Evolutionary conservation across 2,797 vertebrate genomes (phyloP).

Genomic region (Platyrinchus mystaceus): DNA sequence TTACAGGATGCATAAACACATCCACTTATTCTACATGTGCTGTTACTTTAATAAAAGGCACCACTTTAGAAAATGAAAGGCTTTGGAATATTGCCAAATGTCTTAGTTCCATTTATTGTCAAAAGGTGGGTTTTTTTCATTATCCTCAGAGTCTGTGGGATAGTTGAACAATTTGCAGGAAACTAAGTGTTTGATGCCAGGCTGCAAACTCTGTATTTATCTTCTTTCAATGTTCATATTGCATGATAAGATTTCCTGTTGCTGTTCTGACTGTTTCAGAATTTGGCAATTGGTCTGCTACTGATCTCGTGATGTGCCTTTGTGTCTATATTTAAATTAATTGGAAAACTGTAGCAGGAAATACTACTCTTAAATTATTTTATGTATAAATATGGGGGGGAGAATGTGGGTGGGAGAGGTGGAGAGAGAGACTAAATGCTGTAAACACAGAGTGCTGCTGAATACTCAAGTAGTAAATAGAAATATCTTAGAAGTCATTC

Average conservation of each 20-base stretch:
- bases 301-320: background rate
- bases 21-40: constrained; percentile 14
- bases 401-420: background rate
- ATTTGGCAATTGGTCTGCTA: background rate
- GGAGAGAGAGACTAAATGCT: background rate
- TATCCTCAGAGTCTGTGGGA: background rate
- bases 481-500: constrained; percentile 32
- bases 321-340: constrained; percentile 22
- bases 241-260: background rate
- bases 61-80: constrained; percentile 59
- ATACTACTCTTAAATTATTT: constrained; percentile 15
- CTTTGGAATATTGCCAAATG: constrained; percentile 7
- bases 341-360: constrained; percentile 10
- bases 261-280: background rate
- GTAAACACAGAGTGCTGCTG: constrained; percentile 33
- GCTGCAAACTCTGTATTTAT: background rate
- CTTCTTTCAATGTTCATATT: background rate
- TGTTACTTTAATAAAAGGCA: constrained; percentile 50
- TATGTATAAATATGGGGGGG: background rate
- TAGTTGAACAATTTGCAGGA: constrained; percentile 21
- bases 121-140: constrained; percentile 14
- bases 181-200: background rate
- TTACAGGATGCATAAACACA: constrained; percentile 45
- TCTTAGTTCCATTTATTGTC: constrained; percentile 20
- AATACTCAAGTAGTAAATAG: constrained; percentile 32